Evolutionary conservation across 2,797 vertebrate genomes (phyloP), one percentile per base, ranked within the genome.

Genomic region (Alectoris magna): DNA sequence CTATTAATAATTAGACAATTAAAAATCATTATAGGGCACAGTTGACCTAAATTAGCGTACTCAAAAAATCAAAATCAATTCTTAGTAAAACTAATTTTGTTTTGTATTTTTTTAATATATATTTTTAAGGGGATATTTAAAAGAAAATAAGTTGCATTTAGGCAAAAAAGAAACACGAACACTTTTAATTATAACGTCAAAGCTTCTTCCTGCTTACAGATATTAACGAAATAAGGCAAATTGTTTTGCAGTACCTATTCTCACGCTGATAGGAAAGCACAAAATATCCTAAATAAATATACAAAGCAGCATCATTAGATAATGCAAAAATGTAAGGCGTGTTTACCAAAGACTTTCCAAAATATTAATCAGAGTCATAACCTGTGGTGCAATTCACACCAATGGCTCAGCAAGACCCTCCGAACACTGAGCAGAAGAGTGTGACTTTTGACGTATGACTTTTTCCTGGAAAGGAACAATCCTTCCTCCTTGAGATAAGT

Each of bases 371-470:
- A n/a, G 46, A 67, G 4, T 3, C 3, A 19, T 26, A 55, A 29
- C 26, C 7, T 74, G 31, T n/a, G 29, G 26, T 60, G 34, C 11
- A 56, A 31, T n/a, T 88, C 58, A 51, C 59, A 72, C 6, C 46
- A 90, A 83, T 70, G 43, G n/a, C 31, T 80, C 29, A 53, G 21
- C 1, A 8, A 67, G 49, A 69, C 19, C 27, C 55, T 60, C 9
- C 16, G 69, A 91, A 44, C 4, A 23, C 14, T 53, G 44, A 71
- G 56, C 11, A 51, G 43, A 62, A 59, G 5, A 22, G 6, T 14
- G 21, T 43, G 34, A 34, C 34, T 34, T 34, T 34, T 34, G 34
- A 13, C 0, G 0, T 22, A 46, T 13, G 56, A 48, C 1, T 36
- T 59, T 49, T 55, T 38, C 79, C 70, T 58, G 75, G 53, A 64